Evolutionary conservation across 2,797 vertebrate genomes (phyloP).

Genomic region (Etheostoma nigrum): DNA sequence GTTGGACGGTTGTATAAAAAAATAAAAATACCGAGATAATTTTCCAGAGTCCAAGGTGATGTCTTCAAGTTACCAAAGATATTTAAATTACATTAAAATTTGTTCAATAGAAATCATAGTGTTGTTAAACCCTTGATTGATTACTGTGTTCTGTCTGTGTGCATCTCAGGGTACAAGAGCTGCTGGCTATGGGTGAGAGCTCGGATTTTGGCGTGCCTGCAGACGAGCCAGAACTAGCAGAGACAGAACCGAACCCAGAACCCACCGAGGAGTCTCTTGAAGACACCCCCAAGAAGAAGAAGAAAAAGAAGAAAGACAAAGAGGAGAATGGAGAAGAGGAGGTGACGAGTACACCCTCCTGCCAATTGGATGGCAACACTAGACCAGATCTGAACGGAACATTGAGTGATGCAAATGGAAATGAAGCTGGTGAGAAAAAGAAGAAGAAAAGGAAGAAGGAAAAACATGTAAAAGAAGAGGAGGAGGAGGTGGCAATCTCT

Average conservation of each 20-base stretch:
- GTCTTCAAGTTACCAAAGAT: neutral
- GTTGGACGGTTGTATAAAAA: neutral
- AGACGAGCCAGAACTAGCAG: slow-evolving; percentile 29
- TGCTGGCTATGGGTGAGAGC: slow-evolving; percentile 68
- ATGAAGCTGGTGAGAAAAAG: slow-evolving; percentile 38
- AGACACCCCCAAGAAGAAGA: slow-evolving; percentile 62
- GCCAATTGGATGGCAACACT: slow-evolving; percentile 4
- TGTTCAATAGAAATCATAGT: neutral
- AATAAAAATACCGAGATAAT: neutral
- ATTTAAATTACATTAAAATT: neutral
- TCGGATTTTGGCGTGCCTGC: slow-evolving; percentile 25
- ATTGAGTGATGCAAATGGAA: slow-evolving; percentile 26
- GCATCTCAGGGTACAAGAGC: slow-evolving; percentile 80
- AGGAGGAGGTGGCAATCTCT: slow-evolving; percentile 61
- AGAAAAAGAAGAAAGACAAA: slow-evolving; percentile 83
- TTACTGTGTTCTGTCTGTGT: slow-evolving; percentile 9
- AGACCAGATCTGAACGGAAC: slow-evolving; percentile 38
- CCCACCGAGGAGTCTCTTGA: slow-evolving; percentile 31
- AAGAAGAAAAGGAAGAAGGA: slow-evolving; percentile 82
- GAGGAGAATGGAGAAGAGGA: slow-evolving; percentile 47
- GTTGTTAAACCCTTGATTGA: neutral
- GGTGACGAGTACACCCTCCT: neutral
- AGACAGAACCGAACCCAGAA: slow-evolving; percentile 37
- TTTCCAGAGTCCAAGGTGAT: neutral
- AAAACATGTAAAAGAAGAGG: slow-evolving; percentile 64